phyloP scores from a whole-genome alignment of 2,113 vertebrate species.

The Rhizomys pruinosus region DNA sequence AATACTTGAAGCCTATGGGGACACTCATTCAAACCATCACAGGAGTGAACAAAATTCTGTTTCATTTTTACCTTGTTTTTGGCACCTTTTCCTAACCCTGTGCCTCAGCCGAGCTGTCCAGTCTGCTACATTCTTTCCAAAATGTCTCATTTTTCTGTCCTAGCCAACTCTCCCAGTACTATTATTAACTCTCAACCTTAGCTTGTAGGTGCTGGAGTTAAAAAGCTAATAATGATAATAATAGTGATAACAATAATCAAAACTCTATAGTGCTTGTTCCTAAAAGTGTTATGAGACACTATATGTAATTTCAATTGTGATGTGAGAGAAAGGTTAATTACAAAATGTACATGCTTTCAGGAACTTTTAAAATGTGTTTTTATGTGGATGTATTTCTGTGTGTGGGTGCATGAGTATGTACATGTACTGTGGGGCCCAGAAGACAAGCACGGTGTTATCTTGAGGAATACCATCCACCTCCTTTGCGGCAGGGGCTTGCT shows the following conservation, averaged over 20 bases:
- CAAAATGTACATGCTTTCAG: slow-evolving; percentile 22
- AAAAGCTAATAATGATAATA: background rate
- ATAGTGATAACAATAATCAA: background rate
- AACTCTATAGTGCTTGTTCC: background rate
- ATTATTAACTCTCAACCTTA: slow-evolving; percentile 17
- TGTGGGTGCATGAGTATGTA: too few species aligned
- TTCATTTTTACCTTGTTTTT: background rate
- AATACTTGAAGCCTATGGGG: background rate
- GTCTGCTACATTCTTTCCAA: background rate
- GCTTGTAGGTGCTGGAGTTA: background rate
- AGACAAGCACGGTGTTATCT: too few species aligned
- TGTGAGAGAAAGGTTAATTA: slow-evolving; percentile 49
- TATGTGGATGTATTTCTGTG: too few species aligned
- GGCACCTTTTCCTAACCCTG: background rate
- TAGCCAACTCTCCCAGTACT: background rate
- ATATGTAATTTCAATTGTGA: slow-evolving; percentile 16
- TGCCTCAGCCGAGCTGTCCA: background rate
- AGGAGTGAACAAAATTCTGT: slow-evolving; percentile 1
- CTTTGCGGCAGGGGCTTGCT: too few species aligned
- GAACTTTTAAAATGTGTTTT: background rate
- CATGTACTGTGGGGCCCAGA: too few species aligned
- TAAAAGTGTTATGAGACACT: background rate
- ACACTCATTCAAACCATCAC: background rate
- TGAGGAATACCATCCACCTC: too few species aligned
- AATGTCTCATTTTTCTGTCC: slow-evolving; percentile 1